Evolutionary conservation across 2,888 invertebrate species (phyloP).

Genomic region (Zele albiditarsus): DNA sequence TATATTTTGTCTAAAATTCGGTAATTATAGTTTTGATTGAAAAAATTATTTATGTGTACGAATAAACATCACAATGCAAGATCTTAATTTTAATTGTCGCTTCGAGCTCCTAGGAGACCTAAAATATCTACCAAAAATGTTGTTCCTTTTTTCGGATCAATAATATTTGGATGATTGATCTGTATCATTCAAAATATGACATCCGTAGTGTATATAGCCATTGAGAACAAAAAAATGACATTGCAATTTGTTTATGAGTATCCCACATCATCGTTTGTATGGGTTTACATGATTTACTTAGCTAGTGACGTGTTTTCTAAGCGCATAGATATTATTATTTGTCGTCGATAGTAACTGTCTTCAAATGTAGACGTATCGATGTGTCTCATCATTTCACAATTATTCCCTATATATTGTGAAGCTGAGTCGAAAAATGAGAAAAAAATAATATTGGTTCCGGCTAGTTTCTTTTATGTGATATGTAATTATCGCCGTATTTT

Average conservation of each 20-base stretch:
- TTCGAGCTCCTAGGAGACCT: too few relatives aligned
- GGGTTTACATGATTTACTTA: neutral
- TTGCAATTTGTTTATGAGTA: neutral
- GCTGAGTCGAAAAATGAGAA: neutral
- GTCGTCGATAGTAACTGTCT: neutral
- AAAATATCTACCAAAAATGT: too few relatives aligned
- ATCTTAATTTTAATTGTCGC: neutral
- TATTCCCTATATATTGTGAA: neutral
- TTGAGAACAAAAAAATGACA: neutral
- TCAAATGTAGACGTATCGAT: neutral
- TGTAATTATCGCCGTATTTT: neutral
- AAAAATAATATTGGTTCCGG: neutral
- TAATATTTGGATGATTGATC: too few relatives aligned
- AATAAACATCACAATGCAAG: neutral
- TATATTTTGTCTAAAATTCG: neutral
- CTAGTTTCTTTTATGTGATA: neutral
- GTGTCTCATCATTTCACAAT: neutral
- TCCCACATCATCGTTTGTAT: neutral
- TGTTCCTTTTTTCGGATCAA: too few relatives aligned
- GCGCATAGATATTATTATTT: conserved; percentile 6
- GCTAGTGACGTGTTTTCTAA: neutral
- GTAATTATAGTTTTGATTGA: neutral
- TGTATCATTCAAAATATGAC: neutral
- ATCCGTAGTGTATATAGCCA: neutral
- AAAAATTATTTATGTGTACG: neutral